Evolutionary conservation across 1,140 invertebrate species (phyloP).

Genomic region (Homalodisca vitripennis): DNA sequence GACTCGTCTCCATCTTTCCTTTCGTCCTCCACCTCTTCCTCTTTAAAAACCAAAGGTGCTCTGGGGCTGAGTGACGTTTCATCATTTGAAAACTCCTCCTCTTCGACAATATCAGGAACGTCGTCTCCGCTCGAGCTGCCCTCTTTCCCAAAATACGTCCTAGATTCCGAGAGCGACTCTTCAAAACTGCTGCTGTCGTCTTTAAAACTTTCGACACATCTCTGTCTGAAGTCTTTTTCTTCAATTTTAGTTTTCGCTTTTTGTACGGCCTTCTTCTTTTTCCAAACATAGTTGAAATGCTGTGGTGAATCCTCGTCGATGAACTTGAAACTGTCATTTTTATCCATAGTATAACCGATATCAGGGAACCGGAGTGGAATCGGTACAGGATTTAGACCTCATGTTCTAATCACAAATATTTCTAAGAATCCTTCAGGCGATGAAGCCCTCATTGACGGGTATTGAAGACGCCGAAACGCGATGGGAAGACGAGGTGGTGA

Average conservation of each 20-base stretch:
- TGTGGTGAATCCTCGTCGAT: slow-evolving; percentile 25
- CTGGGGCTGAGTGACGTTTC: slow-evolving; percentile 21
- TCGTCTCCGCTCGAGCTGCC: slow-evolving; percentile 3
- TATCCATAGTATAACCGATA: slow-evolving; percentile 1
- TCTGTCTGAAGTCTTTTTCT: background rate
- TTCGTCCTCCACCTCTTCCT: background rate
- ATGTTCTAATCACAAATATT: no score
- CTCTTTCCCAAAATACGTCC: background rate
- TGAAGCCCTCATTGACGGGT: no score
- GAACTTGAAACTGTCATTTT: slow-evolving; percentile 13
- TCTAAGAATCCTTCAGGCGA: no score
- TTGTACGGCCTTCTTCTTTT: slow-evolving; percentile 30
- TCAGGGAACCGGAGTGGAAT: no score
- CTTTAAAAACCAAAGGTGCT: slow-evolving; percentile 21
- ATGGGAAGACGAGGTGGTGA: no score
- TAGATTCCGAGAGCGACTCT: slow-evolving; percentile 4
- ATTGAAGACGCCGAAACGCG: no score
- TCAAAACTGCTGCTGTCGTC: background rate
- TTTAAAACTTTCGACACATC: background rate
- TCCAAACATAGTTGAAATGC: slow-evolving; percentile 26
- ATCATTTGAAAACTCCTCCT: slow-evolving; percentile 5
- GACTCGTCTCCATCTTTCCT: background rate
- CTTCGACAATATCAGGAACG: background rate
- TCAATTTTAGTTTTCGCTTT: slow-evolving; percentile 1
- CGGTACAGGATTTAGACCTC: no score